Evolutionary conservation across 2,113 vertebrate genomes (phyloP), one percentile per base, ranked within the genome.

Genomic region (Macquaria australasica): DNA sequence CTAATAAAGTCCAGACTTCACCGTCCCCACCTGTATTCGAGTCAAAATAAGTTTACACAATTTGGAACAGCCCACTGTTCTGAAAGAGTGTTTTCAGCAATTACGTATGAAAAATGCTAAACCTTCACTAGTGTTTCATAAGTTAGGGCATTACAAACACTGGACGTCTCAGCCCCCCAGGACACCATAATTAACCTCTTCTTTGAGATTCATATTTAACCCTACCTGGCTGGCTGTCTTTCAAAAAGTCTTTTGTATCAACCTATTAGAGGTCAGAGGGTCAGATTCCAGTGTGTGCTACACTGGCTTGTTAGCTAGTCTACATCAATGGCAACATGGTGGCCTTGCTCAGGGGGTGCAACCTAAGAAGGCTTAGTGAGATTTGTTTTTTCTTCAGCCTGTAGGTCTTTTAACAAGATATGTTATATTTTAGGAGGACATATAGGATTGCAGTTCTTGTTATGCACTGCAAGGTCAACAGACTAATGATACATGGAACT

Each of bases 321-420:
- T 28, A 25, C 41, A 12, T 76, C 83, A 85, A 78, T 70, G 74
- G 21, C 59, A 60, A n/a, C 72, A 31, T 6, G 70, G 85, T 88
- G 91, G 81, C 60, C 74, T 88, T 75, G 81, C 92, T 90, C 20
- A 16, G 51, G 86, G 89, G 64, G 9, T 56, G 88, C 59, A 91
- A 92, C 69, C 51, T 9, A 69, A 88, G 84, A 86, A 60, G 85
- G 20, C 48, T 25, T 2, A 51, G 41, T 31, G 41, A 81, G 6
- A 81, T 73, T 62, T 59, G 41, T 73, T 73, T 83, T 20, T 77
- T 50, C 43, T 76, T 14, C 37, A 81, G 23, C 12, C 34, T 25
- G 45, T 3, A 43, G 43, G 53, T 21, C 14, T 79, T 79, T 63
- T 37, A 70, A 79, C 50, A 39, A 31, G 51, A 63, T 56, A 48